Conservation (phyloP, 2,888 invertebrate species). For the Ophion slaviceki region DNA sequence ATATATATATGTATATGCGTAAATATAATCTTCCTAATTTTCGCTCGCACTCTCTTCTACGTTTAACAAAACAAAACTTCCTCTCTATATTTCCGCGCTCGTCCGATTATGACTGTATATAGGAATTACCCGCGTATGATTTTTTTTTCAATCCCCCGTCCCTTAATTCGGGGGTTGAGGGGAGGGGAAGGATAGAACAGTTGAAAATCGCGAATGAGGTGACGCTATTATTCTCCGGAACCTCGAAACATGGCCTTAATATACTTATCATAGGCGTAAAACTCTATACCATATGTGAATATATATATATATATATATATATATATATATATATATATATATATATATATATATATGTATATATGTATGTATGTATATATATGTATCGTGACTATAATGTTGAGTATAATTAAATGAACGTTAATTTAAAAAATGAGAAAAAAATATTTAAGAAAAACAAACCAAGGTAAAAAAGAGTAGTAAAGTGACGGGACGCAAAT, state of each 20-base stretch:
- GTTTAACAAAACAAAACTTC: not conserved
- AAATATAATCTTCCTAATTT: constrained; percentile 24
- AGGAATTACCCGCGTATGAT: constrained; percentile 32
- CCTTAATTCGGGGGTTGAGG: not conserved
- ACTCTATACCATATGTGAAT: constrained; percentile 44
- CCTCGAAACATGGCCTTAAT: constrained; percentile 80
- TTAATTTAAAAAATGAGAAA: constrained; percentile 21
- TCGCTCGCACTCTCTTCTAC: constrained; percentile 23
- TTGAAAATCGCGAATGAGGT: constrained; percentile 73
- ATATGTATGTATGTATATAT: constrained; percentile 5
- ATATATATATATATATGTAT: not conserved
- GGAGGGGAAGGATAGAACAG: constrained; percentile 66
- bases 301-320: not conserved
- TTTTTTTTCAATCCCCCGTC: constrained; percentile 21
- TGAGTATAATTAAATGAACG: constrained; percentile 67
- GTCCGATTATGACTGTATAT: constrained; percentile 1
- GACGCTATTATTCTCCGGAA: constrained; percentile 72
- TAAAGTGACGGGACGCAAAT: constrained; percentile 9
- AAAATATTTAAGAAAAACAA: constrained; percentile 4
- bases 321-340: constrained; percentile 12
- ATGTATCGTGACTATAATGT: constrained; percentile 67
- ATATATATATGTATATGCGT: constrained; percentile 8
- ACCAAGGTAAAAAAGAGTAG: constrained; percentile 16
- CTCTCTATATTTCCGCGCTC: constrained; percentile 24
- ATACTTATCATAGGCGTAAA: constrained; percentile 77